Base-by-base conservation (phyloP, 2,797 vertebrate genomes). In the Poecilia velifera region DNA sequence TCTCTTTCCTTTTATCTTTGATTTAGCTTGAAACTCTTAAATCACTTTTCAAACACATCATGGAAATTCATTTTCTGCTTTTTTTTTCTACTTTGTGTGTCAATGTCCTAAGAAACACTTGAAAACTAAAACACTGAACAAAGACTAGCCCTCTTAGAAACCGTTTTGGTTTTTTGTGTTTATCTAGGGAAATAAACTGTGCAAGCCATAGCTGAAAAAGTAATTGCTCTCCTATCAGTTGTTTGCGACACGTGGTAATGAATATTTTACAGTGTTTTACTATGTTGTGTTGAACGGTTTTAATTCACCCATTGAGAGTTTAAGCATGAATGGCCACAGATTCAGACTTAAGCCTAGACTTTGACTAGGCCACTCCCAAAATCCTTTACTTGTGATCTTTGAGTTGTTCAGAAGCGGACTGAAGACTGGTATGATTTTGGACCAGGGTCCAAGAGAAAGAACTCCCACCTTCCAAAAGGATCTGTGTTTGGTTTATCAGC, bases 1-100 rank as follows among this genome's bases (percentile, higher is more conserved):
- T 25, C 77, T 70, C 6, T 43, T 70, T 76, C 2, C 16, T 36
- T 36, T 39, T n/a, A 57, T 59, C 46, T 82, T 76, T 46, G 20
- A 41, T 34, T 74, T 77, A 77, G 12, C 55, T 20, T 76, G 49
- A 71, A 77, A 51, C n/a, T n/a, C 6, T 66, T 36, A 7, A 14
- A n/a, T 7, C 31, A 20, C 20, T 10, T 53, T 43, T 31, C 34
- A 10, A 16, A n/a, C 4, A 57, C 22, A 28, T 74, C 12, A n/a
- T n/a, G 8, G 12, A 45, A 46, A 13, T 76, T 62, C 6, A 25
- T 47, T 62, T 43, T 76, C 14, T 22, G 41, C 34, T 13, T 12
- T 59, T 53, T 53, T 59, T 34, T 59, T 31, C 28, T 28, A 28
- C 57, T 59, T 12, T 62, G 20, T 1, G 20, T 36, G 36, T 36